Base-by-base conservation (phyloP, 2,113 vertebrate genomes). In the Drymodes brunneopygia region DNA sequence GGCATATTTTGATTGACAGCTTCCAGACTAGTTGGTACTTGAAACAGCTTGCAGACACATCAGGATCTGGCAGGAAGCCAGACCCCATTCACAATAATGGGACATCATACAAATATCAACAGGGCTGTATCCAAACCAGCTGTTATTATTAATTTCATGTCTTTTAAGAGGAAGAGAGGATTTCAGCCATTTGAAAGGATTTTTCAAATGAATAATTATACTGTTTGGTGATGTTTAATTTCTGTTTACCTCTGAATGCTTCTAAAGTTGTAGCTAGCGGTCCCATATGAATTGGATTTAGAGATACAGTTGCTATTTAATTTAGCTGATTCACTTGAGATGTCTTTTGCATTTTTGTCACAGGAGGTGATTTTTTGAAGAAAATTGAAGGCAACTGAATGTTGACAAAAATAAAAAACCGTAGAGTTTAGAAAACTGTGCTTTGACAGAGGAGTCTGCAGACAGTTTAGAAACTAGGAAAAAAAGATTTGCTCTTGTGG, bases 131-230 rank as follows among this genome's bases (percentile, higher is more conserved):
- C 72, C 66, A 95, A 96, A 95, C 27, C 85, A 96, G 81, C 95
- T 89, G 81, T 71, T 96, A 88, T 94, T 96, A 96, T 96, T 95
- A 97, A 92, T 95, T 94, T 94, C 33, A 74, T 78, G 78, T 86
- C 57, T 93, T 95, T 94, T 91, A 92, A 97, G 71, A 94, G 28
- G 65, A 82, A 96, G 62, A 38, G 44, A 91, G 35, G 28, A 91
- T 94, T 81, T 93, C 86, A 94, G 64, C 48, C 73, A 88, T 95
- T 86, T 96, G 40, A 61, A 92, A 61, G 60, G 48, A 60, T 56
- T 81, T 89, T 87, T 90, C 86, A 33, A 95, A 94, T 86, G 83
- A 71, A 84, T 97, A 97, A 96, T 95, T 95, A 87, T 48, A 93
- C 73, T 83, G 72, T 95, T 96, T 94, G 86, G 25, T 36, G 85